These are phyloP conservation scores for Gastrophysa polygoni DNA, from an alignment of 2,888 invertebrate species.

Conservation along the genomic window DNA sequence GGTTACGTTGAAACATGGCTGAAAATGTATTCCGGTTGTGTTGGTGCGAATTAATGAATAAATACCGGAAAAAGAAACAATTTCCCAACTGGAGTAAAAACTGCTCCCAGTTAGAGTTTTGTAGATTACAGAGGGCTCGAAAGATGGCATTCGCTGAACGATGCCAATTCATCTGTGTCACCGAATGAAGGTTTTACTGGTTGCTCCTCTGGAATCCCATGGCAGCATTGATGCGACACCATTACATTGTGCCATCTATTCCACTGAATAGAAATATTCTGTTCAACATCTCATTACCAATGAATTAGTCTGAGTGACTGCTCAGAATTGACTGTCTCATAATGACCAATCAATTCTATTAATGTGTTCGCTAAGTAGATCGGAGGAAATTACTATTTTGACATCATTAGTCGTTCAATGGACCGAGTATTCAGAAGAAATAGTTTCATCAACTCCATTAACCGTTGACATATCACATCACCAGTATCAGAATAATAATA, in stretches of 20 bases:
- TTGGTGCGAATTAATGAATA: not conserved
- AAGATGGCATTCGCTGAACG: conserved; percentile 58
- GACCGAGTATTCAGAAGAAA: too few relatives aligned
- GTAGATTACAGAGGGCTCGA: conserved; percentile 40
- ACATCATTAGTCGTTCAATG: too few relatives aligned
- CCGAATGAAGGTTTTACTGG: conserved; percentile 45
- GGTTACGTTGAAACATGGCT: not conserved
- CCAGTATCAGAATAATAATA: too few relatives aligned
- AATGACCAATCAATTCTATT: not conserved
- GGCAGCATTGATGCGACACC: conserved; percentile 24
- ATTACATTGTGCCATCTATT: conserved; percentile 39
- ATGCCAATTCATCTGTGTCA: conserved; percentile 57
- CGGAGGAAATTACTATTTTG: too few relatives aligned
- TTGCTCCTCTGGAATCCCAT: conserved; percentile 40
- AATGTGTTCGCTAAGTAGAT: too few relatives aligned
- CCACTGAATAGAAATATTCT: conserved; percentile 43
- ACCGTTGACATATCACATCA: too few relatives aligned
- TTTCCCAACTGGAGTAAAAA: not conserved
- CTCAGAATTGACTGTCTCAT: conserved; percentile 16
- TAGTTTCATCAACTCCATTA: too few relatives aligned
- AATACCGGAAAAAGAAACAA: not conserved
- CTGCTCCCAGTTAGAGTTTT: not conserved
- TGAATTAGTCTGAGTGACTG: conserved; percentile 28
- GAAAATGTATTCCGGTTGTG: not conserved
- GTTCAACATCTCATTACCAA: conserved; percentile 25